Percentiles rank a stretch among this genome's conserved stretches.
Conservation (phyloP, 2,113 vertebrate genomes). For the Platysteira castanea region DNA sequence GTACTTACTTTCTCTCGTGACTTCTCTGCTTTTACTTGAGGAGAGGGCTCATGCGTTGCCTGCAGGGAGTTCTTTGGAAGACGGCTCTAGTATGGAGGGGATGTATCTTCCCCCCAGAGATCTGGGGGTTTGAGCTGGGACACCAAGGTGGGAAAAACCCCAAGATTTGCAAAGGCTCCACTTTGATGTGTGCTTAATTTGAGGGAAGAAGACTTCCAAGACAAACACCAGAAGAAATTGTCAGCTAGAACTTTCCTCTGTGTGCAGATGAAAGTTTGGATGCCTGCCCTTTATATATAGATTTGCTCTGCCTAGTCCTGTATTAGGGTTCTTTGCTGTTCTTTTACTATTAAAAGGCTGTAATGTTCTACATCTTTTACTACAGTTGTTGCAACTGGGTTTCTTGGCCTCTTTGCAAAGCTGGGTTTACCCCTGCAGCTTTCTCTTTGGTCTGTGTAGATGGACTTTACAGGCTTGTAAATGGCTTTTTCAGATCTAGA, state of each 20-base stretch:
- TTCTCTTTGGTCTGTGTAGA: not conserved
- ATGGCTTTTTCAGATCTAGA: not conserved
- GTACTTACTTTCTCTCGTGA: accelerated
- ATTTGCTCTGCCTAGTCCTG: not conserved
- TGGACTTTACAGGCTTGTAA: not conserved
- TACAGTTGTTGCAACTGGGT: not conserved
- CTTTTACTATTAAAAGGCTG: not conserved
- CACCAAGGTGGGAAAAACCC: not conserved
- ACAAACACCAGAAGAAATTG: not conserved
- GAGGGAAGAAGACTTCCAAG: not conserved
- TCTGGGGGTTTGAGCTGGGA: not conserved
- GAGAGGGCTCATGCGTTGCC: accelerated
- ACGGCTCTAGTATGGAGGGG: not conserved
- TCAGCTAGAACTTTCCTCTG: not conserved
- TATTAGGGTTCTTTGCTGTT: not conserved
- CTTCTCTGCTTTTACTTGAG: accelerated
- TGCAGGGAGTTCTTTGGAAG: not conserved
- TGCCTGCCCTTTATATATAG: not conserved
- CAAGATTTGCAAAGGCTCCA: not conserved
- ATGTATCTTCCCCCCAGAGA: not conserved
- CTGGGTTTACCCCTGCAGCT: not conserved
- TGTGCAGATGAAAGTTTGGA: not conserved
- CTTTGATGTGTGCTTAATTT: not conserved
- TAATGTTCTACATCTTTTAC: not conserved
- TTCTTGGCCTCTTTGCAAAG: not conserved